Evolutionary conservation across 2,888 invertebrate genomes (phyloP), one percentile per base, ranked within the genome.

Genomic region (Tachina lurida): DNA sequence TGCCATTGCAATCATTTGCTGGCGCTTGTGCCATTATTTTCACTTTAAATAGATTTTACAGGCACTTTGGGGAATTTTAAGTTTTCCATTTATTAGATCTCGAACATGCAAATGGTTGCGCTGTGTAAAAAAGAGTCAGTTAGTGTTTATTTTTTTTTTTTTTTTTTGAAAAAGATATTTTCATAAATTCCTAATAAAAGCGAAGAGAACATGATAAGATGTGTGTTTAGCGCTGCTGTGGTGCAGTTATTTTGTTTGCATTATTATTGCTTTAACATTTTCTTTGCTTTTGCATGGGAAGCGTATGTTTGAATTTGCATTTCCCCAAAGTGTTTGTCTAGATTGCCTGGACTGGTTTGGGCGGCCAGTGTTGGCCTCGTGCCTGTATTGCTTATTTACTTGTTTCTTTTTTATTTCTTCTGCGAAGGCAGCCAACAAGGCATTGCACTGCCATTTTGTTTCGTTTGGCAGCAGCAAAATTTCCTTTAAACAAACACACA

Each of bases 311-410:
- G 68, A 83, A 86, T 86, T 83, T 86, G 80, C 76, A 76, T 86
- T 73, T 86, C 83, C 31, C 86, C 86, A 71, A 75, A 86, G 86
- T 83, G 83, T 76, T 80, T 83, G 65, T 58, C 58, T 76, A 45
- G 63, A 77, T 77, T 83, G 82, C 49, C 43, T 45, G 77, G 58
- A 77, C 71, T 83, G 71, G 19, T 68, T 17, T 15, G 39, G 75
- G 15, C 17, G 71, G 63, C 83, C 60, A 49, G 63, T 56, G 41
- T 58, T 76, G 84, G 84, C 63, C 73, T 73, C 54, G 31, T 74
- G 84, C 68, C 43, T 62, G 74, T 41, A 22, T 54, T 2, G 5
- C 45, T 56, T 31, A 31, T 31, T 31, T 31, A 31, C 7, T 31
- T 31, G 2, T 4, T 31, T 31, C 4, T 31, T 31, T 4, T 31